A percentile compares a stretch with the other conserved stretches of the same genome.
These are phyloP conservation scores for Phrixothrix hirtus DNA, from an alignment of 2,888 invertebrate genomes.

Conservation along the genomic window DNA sequence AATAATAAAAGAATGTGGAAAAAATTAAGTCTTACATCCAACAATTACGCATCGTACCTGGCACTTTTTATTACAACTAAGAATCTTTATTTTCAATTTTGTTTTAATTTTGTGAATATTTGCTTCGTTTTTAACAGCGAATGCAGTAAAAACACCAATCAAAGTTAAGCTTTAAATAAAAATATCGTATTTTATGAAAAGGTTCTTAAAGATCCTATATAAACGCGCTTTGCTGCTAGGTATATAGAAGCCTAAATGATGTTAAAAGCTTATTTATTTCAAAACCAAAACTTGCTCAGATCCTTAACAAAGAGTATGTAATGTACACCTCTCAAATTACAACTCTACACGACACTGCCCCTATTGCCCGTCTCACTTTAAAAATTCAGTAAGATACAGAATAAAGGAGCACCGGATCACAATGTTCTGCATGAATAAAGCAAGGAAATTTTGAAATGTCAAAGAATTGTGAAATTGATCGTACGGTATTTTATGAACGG, in stretches of 20 bases:
- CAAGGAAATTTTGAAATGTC: constrained; percentile 31
- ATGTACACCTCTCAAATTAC: constrained; percentile 26
- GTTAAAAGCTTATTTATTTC: constrained; percentile 8
- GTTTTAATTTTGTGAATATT: neutral
- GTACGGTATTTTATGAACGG: constrained; percentile 34
- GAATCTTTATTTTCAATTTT: neutral
- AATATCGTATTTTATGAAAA: no score
- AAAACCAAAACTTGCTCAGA: constrained; percentile 8
- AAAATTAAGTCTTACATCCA: no score
- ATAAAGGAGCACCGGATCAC: constrained; percentile 7
- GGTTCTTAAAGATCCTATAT: no score
- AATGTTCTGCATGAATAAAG: constrained; percentile 20
- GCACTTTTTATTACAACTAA: neutral
- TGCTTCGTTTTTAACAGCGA: no score
- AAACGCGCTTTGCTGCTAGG: no score
- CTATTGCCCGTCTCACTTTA: constrained; percentile 17
- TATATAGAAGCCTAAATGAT: no score
- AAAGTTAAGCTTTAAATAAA: no score
- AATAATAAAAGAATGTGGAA: no score
- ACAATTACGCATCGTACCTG: no score
- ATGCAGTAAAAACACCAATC: no score
- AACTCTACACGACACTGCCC: constrained; percentile 24
- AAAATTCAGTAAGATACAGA: constrained; percentile 13
- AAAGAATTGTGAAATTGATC: constrained; percentile 34
- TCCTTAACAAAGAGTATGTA: constrained; percentile 22